Percentiles rank a stretch among this genome's conserved stretches.
Evolutionary conservation across 92 coral and sea anemone species (phyloP).

Genomic region (Chrysogorgia sp.): DNA sequence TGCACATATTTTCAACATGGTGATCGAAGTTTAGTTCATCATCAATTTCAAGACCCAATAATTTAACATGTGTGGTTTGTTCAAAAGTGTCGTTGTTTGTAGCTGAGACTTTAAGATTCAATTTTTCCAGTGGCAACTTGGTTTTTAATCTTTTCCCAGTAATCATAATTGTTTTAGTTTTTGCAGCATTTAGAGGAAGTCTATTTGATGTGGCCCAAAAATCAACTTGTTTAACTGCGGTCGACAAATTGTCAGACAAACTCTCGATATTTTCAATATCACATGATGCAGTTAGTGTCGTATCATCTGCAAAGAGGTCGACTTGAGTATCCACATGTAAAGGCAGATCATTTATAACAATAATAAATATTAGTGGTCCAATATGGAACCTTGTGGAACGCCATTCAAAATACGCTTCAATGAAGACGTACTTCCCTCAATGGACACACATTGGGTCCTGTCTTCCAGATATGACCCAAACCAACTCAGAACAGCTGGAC

Average conservation of each 20-base stretch:
- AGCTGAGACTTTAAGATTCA: no score
- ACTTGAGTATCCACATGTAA: no score
- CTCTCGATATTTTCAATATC: no score
- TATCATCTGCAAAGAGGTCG: no score
- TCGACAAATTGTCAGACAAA: not conserved
- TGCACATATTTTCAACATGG: no score
- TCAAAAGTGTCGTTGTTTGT: no score
- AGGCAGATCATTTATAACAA: not conserved
- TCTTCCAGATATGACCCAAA: not conserved
- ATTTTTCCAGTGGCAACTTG: no score
- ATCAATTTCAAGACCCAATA: no score
- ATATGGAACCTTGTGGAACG: not conserved
- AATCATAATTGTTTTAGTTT: constrained; percentile 45
- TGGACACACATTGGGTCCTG: not conserved
- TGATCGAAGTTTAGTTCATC: no score
- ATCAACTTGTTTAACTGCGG: constrained; percentile 20
- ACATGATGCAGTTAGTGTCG: no score
- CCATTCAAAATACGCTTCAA: not conserved
- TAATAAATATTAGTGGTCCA: not conserved
- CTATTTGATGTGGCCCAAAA: constrained; percentile 58
- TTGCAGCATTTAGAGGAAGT: constrained; percentile 55
- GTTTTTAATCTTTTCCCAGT: constrained; percentile 45
- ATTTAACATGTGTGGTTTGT: no score
- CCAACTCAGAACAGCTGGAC: not conserved
- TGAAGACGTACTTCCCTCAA: not conserved